Base-by-base conservation (phyloP, 2,113 vertebrate species). In the Platichthys stellatus region DNA sequence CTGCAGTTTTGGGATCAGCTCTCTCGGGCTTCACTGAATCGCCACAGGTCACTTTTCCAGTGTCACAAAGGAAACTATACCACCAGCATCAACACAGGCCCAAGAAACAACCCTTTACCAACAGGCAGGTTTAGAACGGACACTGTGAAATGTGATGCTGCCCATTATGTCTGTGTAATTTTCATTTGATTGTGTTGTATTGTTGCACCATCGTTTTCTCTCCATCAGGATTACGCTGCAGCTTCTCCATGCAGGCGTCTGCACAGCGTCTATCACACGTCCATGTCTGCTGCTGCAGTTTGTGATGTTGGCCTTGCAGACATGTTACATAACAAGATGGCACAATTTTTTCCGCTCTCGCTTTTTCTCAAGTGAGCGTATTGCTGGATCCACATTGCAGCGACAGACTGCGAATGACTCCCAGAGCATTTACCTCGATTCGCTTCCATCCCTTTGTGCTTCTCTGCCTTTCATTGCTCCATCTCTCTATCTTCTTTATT, bases 261-360 rank as follows among this genome's bases (percentile, higher is more conserved):
- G 43, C 63, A 67, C 60, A 15, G 60, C 56, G 24, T 51, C 10
- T 63, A 69, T 6, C 47, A 63, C 58, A 24, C 35, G 14, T 54
- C 45, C 5, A 17, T 28, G 70, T 76, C 17, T 62, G 51, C 31
- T n/a, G 21, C 63, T 80, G 63, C 68, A 65, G n/a, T 43, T 69
- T 66, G 40, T 83, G 81, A 74, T 67, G 76, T 83, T 74, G 59
- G 73, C 9, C 63, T 64, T 63, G 63, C 85, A 81, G 85, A 82
- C 69, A n/a, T 15, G 51, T 91, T 86, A 74, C 82, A 56, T 84
- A 89, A 86, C 72, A 40, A 8, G 17, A 20, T 81, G 74, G 65
- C 71, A 26, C 73, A 72, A 53, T 82, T 74, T 81, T 40, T 81
- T 40, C 31, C 54, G 7, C 53, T 71, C 80, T 12, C 43, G 74